Evolutionary conservation across 2,113 vertebrate species (phyloP).

Genomic region (Psilopsiagon aymara): DNA sequence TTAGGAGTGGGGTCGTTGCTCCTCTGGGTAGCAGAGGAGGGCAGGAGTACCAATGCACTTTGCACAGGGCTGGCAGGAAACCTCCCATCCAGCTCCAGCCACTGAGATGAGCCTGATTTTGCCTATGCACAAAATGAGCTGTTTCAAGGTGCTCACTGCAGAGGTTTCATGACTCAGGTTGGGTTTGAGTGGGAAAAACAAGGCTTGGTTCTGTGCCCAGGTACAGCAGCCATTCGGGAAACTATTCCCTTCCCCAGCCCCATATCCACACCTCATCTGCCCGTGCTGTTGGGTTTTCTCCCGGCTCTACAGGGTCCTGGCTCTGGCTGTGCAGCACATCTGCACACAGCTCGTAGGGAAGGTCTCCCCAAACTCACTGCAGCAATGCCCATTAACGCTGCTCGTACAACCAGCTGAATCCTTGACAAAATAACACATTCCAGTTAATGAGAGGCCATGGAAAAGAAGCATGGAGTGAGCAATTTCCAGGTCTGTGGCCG

Average conservation of each 20-base stretch:
- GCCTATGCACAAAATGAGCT: fast-evolving
- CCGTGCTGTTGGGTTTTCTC: not conserved
- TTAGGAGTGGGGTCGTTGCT: fast-evolving
- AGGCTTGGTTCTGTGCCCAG: not conserved
- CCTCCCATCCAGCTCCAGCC: not conserved
- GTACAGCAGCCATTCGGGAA: not conserved
- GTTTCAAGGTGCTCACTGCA: not conserved
- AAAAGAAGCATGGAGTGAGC: not conserved
- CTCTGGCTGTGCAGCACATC: not conserved
- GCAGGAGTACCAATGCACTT: not conserved
- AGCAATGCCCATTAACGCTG: fast-evolving
- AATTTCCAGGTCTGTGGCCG: not conserved
- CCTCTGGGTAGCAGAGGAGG: not conserved
- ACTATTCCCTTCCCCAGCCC: fast-evolving
- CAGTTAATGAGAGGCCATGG: not conserved
- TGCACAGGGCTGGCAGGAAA: fast-evolving
- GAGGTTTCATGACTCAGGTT: not conserved
- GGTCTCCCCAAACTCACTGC: not conserved
- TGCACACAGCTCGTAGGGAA: not conserved
- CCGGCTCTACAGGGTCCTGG: not conserved
- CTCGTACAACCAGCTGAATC: not conserved
- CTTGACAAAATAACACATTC: not conserved
- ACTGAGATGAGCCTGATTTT: fast-evolving
- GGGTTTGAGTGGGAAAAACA: not conserved
- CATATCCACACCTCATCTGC: not conserved